Percentiles rank a stretch among this genome's conserved stretches.
Conservation (phyloP, 2,888 invertebrate genomes). For the Caenorhabditis afra region DNA sequence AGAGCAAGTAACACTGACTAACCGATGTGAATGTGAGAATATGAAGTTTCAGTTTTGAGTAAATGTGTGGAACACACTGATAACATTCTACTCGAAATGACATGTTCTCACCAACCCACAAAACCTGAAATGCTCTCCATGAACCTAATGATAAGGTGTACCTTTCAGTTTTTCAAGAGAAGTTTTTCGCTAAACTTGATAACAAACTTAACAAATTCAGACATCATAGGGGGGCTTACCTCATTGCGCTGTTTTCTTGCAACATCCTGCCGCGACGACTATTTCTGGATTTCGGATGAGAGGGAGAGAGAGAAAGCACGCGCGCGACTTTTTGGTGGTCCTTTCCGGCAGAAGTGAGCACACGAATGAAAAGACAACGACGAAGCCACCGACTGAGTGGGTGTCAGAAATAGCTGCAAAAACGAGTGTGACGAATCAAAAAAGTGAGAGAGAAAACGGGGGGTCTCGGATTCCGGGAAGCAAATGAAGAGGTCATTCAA, state of each 20-base stretch:
- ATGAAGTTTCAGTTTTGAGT: too few relatives aligned
- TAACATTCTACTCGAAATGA: too few relatives aligned
- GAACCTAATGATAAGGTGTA: too few relatives aligned
- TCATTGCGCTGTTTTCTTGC: conserved; percentile 42
- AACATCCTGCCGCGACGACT: conserved; percentile 29
- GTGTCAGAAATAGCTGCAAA: conserved; percentile 34
- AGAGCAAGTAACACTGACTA: background rate
- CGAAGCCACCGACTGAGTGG: conserved; percentile 24
- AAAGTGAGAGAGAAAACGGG: background rate
- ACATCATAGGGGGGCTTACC: conserved; percentile 28
- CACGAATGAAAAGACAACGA: conserved; percentile 35
- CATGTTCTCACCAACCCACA: too few relatives aligned
- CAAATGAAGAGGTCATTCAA: conserved; percentile 20
- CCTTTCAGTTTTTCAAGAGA: too few relatives aligned
- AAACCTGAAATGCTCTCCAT: too few relatives aligned
- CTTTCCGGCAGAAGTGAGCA: conserved; percentile 20
- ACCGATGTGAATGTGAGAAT: too few relatives aligned
- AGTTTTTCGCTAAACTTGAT: too few relatives aligned
- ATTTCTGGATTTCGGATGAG: conserved; percentile 7
- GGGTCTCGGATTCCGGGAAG: conserved; percentile 3
- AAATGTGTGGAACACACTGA: too few relatives aligned
- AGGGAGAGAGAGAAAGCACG: too few relatives aligned
- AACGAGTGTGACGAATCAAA: conserved; percentile 12
- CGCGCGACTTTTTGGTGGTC: conserved; percentile 13
- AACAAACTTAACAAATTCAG: too few relatives aligned